Base-by-base conservation (phyloP, 2,113 vertebrate species). In the Lagopus muta region DNA sequence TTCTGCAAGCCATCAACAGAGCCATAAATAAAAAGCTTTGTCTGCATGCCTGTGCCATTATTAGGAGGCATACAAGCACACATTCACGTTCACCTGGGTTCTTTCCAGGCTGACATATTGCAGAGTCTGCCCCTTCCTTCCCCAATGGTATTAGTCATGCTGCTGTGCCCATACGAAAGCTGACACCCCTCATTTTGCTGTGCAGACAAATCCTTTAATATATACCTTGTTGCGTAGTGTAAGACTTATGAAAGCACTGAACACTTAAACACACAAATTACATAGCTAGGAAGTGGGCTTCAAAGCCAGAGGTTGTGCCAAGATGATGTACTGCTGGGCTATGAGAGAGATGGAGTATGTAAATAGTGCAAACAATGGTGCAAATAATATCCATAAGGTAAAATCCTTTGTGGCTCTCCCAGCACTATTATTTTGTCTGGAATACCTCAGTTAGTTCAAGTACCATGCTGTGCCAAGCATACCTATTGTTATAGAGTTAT, bases 1-100 rank as follows among this genome's bases (percentile, higher is more conserved):
- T 81, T 50, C 60, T 66, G 27, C 5, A 36, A 89, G 57, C 27
- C 57, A 58, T 36, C 62, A 71, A 71, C 5, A 71, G 60, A 66
- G 32, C 18, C 16, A 42, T 30, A 78, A 83, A 67, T 57, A 58
- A 67, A 73, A 60, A 18, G 10, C 12, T 67, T 64, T 86, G 30
- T 8, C 32, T 38, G 34, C 0, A 0, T 72, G 38, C 5, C 0
- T 28, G 19, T 28, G 11, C 32, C 11, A 1, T 55, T 65, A 50
- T 9, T 32, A 25, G 27, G 11, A 16, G 92, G 67, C 38, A 54
- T 30, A 38, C 48, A 71, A 21, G 24, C 6, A 8, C 45, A 19
- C 28, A 8, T 45, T 24, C 30, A 32, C 3, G 13, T n/a, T 19
- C 38, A 45, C 6, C 43, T 30, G 16, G 28, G 28, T 78, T 32